These are phyloP conservation scores for Pandion haliaetus DNA, from an alignment of 2,113 vertebrate species.

Conservation along the genomic window DNA sequence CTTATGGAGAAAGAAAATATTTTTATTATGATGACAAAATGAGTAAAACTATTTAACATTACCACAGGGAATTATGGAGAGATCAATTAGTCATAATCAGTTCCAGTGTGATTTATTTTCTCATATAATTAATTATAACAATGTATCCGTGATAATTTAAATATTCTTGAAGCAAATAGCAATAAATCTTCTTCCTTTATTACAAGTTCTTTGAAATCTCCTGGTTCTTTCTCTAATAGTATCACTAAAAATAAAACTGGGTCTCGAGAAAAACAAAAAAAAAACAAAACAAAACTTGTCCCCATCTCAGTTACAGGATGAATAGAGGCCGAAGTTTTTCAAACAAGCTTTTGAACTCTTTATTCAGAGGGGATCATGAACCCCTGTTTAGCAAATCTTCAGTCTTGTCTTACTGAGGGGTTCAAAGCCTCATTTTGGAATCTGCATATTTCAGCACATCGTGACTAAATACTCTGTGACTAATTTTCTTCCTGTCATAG, in stretches of 20 bases:
- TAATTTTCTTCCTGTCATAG: background rate
- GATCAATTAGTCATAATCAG: background rate
- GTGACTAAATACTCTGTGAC: background rate
- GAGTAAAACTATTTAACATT: background rate
- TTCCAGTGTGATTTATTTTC: background rate
- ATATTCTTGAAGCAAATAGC: background rate
- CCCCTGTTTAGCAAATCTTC: background rate
- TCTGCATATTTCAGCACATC: background rate
- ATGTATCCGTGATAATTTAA: background rate
- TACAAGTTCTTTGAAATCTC: background rate
- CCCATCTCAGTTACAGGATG: background rate
- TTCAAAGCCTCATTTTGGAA: background rate
- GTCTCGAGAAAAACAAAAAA: background rate
- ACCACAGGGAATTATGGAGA: background rate
- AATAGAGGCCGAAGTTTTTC: background rate
- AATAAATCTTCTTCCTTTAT: background rate
- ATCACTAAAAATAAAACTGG: background rate
- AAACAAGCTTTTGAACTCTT: background rate
- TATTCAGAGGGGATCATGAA: background rate
- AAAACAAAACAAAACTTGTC: background rate
- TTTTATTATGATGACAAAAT: background rate
- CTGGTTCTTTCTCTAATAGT: background rate
- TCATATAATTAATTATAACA: background rate
- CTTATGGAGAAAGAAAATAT: background rate
- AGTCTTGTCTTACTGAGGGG: background rate